These are phyloP conservation scores for Bellardia bayeri DNA, from an alignment of 2,888 invertebrate species.

Conservation along the genomic window DNA sequence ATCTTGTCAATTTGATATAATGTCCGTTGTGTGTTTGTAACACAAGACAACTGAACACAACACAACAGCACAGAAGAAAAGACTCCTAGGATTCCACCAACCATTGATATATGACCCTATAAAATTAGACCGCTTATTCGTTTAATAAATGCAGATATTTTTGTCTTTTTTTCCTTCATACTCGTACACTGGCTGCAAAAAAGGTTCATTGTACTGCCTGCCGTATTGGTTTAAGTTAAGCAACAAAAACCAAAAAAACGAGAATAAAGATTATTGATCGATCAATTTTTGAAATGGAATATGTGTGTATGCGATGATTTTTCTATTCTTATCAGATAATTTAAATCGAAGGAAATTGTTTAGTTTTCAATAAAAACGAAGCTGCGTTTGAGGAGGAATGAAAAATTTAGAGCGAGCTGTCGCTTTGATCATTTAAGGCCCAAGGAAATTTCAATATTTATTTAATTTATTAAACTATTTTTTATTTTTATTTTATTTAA, in stretches of 20 bases:
- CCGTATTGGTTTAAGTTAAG: not conserved
- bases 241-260: not conserved
- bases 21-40: constrained; percentile 59
- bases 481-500: too few relatives aligned
- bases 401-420: not conserved
- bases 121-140: constrained; percentile 70
- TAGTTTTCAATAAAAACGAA: constrained; percentile 19
- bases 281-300: constrained; percentile 43
- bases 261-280: constrained; percentile 37
- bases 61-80: constrained; percentile 10
- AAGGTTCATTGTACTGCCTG: constrained; percentile 28
- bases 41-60: constrained; percentile 23
- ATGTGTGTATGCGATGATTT: constrained; percentile 22
- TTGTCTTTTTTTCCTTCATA: not conserved
- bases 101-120: constrained; percentile 71
- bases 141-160: constrained; percentile 61
- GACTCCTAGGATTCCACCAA: constrained; percentile 12
- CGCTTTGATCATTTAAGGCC: too few relatives aligned
- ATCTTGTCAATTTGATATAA: constrained; percentile 73
- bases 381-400: not conserved
- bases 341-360: constrained; percentile 38
- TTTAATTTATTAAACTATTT: too few relatives aligned
- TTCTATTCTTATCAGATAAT: constrained; percentile 46
- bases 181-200: not conserved
- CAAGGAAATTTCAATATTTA: too few relatives aligned